A percentile compares a stretch with the other conserved stretches of the same genome.
phyloP scores from a whole-genome alignment of 2,888 invertebrate genomes.

The Mermis nigrescens region DNA sequence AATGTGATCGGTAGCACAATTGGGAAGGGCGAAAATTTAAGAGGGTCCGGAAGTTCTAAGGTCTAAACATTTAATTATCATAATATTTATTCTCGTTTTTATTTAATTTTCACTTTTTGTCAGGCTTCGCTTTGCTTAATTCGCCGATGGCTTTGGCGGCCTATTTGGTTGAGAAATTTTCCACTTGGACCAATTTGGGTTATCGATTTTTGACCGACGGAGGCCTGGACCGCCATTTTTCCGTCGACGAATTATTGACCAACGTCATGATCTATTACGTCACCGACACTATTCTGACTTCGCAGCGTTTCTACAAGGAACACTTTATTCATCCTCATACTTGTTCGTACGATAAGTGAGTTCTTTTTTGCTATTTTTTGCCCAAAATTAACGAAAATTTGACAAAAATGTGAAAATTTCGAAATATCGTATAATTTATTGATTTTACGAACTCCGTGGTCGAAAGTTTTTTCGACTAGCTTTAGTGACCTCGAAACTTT shows the following conservation, averaged over 20 bases:
- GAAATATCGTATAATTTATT: no score
- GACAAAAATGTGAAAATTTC: no score
- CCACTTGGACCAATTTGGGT: constrained; percentile 47
- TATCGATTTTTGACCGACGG: constrained; percentile 43
- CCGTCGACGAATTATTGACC: constrained; percentile 51
- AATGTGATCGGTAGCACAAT: no score
- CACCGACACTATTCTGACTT: constrained; percentile 51
- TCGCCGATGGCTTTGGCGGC: constrained; percentile 68
- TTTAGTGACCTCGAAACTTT: no score
- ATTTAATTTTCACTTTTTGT: neutral
- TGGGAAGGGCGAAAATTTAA: constrained; percentile 70
- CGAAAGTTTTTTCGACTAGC: no score
- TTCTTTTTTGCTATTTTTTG: no score
- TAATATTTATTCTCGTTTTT: neutral
- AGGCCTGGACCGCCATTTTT: constrained; percentile 45
- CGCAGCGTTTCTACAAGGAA: constrained; percentile 55
- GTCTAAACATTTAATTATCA: neutral
- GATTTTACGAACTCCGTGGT: no score
- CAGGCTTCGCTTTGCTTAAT: constrained; percentile 50
- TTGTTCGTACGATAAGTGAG: no score
- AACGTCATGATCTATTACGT: constrained; percentile 66
- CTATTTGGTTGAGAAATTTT: constrained; percentile 73
- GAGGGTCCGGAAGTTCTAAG: no score
- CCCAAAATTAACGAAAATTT: no score
- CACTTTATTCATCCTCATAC: constrained; percentile 19